These are phyloP conservation scores for Drusus annulatus DNA, from an alignment of 1,140 invertebrate genomes.

Conservation along the genomic window DNA sequence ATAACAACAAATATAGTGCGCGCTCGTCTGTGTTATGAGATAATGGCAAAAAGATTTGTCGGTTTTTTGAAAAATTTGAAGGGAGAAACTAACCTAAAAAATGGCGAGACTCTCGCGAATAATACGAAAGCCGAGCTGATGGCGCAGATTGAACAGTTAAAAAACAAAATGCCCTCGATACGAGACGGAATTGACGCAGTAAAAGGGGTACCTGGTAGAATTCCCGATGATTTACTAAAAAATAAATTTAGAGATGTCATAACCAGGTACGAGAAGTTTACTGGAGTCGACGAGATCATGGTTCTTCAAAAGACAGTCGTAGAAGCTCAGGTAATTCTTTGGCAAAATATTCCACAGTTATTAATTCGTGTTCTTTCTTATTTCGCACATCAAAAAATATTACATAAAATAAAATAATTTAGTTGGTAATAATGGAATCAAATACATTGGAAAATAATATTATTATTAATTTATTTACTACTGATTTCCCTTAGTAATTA, in stretches of 20 bases:
- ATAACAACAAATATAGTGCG: neutral
- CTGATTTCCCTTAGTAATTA: too few relatives aligned
- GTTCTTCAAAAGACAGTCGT: constrained; percentile 68
- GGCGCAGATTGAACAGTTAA: constrained; percentile 30
- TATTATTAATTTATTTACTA: too few relatives aligned
- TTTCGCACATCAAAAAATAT: too few relatives aligned
- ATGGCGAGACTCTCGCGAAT: neutral
- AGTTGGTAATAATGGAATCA: too few relatives aligned
- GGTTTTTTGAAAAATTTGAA: constrained; percentile 36
- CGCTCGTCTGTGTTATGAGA: constrained; percentile 26
- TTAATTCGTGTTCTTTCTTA: too few relatives aligned
- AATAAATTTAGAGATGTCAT: constrained; percentile 40
- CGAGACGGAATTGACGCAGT: constrained; percentile 30
- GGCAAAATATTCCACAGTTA: too few relatives aligned
- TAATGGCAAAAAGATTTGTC: constrained; percentile 38
- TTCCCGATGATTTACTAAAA: constrained; percentile 12
- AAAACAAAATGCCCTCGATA: constrained; percentile 32
- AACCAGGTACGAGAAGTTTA: constrained; percentile 68
- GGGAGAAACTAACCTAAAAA: constrained; percentile 48
- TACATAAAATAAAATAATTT: too few relatives aligned
- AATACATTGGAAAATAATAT: too few relatives aligned
- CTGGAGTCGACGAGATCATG: constrained; percentile 70
- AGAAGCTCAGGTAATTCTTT: constrained; percentile 67
- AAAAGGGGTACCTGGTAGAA: constrained; percentile 4
- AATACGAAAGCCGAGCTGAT: constrained; percentile 20